Conservation (phyloP, 2,888 invertebrate genomes). For the Athetis lepigone region DNA sequence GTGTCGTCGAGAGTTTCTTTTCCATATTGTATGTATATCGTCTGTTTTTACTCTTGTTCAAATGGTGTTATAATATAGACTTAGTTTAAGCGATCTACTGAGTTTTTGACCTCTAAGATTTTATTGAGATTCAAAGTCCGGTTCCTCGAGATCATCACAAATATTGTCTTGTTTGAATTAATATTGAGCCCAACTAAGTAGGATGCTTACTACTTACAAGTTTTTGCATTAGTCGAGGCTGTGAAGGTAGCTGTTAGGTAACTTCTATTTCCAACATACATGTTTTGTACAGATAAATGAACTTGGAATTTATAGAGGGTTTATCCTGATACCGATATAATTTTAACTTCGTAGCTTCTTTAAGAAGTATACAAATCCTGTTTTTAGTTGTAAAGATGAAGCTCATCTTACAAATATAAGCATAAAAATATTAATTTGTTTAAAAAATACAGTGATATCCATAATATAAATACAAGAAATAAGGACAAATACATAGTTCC, state of each 20-base stretch:
- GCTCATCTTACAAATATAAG: too few relatives aligned
- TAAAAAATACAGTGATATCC: too few relatives aligned
- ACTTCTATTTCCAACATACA: not conserved
- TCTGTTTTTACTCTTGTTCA: not conserved
- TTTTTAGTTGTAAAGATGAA: too few relatives aligned
- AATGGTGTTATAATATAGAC: not conserved
- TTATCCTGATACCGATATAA: not conserved
- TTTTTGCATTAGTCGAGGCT: conserved; percentile 1
- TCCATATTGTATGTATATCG: not conserved
- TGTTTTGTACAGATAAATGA: not conserved
- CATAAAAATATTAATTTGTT: too few relatives aligned
- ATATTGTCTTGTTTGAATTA: conserved; percentile 39
- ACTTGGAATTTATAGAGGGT: not conserved
- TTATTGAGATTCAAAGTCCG: conserved; percentile 33
- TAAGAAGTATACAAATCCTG: too few relatives aligned
- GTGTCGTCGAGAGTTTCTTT: conserved; percentile 7
- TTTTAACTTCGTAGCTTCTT: not conserved
- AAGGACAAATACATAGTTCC: too few relatives aligned
- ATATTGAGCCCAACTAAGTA: conserved; percentile 25
- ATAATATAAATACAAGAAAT: too few relatives aligned
- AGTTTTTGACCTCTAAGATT: conserved; percentile 35
- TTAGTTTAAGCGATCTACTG: not conserved
- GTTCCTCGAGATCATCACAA: conserved; percentile 29
- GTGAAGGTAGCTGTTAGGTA: not conserved
- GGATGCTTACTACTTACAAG: conserved; percentile 10